Evolutionary conservation across 2,113 vertebrate species (phyloP), one percentile per base, ranked within the genome.

Genomic region (Onychorhynchus coronatus): DNA sequence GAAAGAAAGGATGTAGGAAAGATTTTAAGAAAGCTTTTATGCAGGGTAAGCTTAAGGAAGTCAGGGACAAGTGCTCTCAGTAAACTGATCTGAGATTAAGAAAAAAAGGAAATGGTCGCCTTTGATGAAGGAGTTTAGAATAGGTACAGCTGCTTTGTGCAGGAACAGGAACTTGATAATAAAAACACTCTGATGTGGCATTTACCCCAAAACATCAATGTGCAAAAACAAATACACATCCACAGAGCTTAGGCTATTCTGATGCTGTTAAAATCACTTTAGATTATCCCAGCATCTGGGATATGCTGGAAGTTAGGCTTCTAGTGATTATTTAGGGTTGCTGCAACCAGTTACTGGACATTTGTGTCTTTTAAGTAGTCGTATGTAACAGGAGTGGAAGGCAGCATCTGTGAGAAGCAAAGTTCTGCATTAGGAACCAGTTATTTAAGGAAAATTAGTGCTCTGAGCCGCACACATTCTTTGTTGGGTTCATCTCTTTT

Each of bases 151-250:
- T 91, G 87, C 58, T 87, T 14, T 85, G 49, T 53, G 65, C 86
- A 89, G 88, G 76, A 97, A 93, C 63, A 93, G 94, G 92, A 97
- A 96, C 87, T 89, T 90, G 75, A 63, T 90, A 95, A 95, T 93
- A 95, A 95, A 93, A 95, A 84, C 81, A 93, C 70, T 94, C 91
- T 93, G 91, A 96, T 89, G 91, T 91, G 78, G 70, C 79, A 50
- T 97, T 94, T 90, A 91, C 71, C 66, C 87, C 70, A 65, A 94
- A 94, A 91, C 85, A 95, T 28, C 58, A 46, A 13, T 25, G 46
- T 61, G 33, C 77, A 77, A 93, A 97, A 97, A 96, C 87, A 97
- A 96, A 95, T 52, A 83, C 30, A 50, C 23, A 58, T 78, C 39
- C 39, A 89, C 15, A 12, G 31, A 93, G 13, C 13, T 91, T 49